phyloP scores from a whole-genome alignment of 1,140 invertebrate genomes.

The Brachionus rubens region DNA sequence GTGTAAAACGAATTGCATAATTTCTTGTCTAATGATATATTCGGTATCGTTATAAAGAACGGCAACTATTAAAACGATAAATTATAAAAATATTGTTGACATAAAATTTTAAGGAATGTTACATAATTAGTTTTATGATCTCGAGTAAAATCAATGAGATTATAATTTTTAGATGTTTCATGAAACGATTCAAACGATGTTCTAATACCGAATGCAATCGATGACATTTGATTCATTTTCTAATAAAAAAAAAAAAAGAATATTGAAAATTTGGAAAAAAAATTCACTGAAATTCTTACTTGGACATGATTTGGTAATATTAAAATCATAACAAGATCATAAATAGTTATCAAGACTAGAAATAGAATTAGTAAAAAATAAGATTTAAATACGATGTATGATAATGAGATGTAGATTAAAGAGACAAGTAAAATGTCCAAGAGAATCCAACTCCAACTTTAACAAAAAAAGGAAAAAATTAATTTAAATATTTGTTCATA shows the following conservation, averaged over 20 bases:
- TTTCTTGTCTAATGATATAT: slow-evolving; percentile 50
- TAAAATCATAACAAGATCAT: slow-evolving; percentile 70
- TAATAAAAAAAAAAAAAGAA: slow-evolving; percentile 50
- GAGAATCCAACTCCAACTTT: not conserved
- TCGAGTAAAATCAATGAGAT: not conserved
- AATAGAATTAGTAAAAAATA: slow-evolving; percentile 55
- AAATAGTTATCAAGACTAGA: slow-evolving; percentile 64
- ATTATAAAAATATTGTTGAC: not conserved
- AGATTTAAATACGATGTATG: not conserved
- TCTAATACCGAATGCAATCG: not conserved
- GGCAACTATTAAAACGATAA: slow-evolving; percentile 57
- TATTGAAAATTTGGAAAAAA: slow-evolving; percentile 63
- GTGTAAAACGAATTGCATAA: slow-evolving; percentile 52
- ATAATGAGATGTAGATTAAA: not conserved
- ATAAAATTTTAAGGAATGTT: not conserved
- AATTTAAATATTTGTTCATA: not conserved
- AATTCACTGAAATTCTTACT: slow-evolving; percentile 65
- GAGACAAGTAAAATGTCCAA: not conserved
- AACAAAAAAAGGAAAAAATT: not conserved
- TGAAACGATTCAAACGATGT: not conserved
- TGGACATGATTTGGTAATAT: slow-evolving; percentile 66
- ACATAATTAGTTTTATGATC: not conserved
- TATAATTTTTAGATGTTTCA: not conserved
- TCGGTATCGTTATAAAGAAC: slow-evolving; percentile 64
- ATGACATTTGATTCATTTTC: not conserved